phyloP scores from a whole-genome alignment of 2,113 vertebrate species.

The Gallinago media region DNA sequence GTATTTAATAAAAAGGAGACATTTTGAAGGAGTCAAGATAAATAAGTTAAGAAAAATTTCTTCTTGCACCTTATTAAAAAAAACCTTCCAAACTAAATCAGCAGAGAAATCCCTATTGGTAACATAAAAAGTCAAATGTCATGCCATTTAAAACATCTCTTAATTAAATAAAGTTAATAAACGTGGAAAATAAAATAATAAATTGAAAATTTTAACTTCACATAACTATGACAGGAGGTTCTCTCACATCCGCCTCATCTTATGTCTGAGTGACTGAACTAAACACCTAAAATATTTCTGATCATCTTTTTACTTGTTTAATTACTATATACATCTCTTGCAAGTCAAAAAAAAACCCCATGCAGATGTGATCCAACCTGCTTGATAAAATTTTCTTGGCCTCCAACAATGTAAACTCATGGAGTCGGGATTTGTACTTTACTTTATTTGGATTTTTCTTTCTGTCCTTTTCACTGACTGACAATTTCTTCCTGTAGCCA shows the following conservation, averaged over 20 bases:
- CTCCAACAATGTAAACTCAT: background rate
- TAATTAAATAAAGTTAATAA: background rate
- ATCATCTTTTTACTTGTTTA: background rate
- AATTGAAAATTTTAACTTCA: background rate
- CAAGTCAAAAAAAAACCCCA: background rate
- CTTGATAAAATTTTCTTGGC: background rate
- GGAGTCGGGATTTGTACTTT: background rate
- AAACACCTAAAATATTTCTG: background rate
- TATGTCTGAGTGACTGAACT: background rate
- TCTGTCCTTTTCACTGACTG: background rate
- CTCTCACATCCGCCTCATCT: background rate
- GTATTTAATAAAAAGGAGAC: background rate
- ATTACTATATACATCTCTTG: background rate
- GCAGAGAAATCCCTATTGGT: background rate
- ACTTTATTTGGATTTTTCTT: background rate
- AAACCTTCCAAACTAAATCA: background rate
- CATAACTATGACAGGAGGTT: background rate
- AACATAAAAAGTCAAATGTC: background rate
- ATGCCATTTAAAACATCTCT: background rate
- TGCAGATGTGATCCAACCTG: background rate
- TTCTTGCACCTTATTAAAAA: background rate
- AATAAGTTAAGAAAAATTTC: background rate
- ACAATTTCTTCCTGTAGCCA: background rate
- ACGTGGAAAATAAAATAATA: background rate
- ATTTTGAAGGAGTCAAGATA: background rate